Base-by-base conservation (phyloP, 1,140 invertebrate genomes). In the Uloborus diversus region DNA sequence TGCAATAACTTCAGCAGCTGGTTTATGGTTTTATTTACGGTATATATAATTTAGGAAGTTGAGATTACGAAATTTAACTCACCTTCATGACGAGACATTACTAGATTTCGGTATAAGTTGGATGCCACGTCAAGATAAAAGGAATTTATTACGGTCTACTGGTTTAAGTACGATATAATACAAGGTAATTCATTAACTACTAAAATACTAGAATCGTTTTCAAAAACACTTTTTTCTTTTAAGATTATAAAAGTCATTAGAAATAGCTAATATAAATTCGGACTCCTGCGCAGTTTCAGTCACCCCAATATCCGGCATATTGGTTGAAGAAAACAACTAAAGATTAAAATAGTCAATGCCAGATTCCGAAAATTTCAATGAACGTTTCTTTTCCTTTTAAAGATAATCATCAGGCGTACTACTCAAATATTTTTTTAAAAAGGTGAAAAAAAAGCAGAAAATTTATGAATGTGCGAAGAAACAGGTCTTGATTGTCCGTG, bases 291-390 rank as follows among this genome's bases (percentile, higher is more conserved):
- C 71, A 76, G 71, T 76, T 76, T 76, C 71, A 76, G 71, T 76
- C 71, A 42, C 71, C 71, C 37, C 71, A 65, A 76, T 76, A 76
- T 76, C 71, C 71, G 71, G 71, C 71, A 76, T 76, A 76, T 76
- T 76, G 71, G 71, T 65, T 76, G 71, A 62, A 71, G 30, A 71
- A 62, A 76, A 76, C 57, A 64, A 62, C 42, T 62, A 76, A 28
- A 76, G 71, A 76, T 76, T 76, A 76, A 76, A 76, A 76, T 76
- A 76, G 71, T 76, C 71, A 76, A 65, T 65, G 71, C 71, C 71
- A 76, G 71, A 76, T 76, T 65, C 28, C 28, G 11, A 61, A 27
- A 23, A n/a, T n/a, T n/a, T n/a, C n/a, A n/a, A n/a, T n/a, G 20
- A 35, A 27, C 59, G n/a, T 53, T 13, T 28, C 42, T 23, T 76